Evolutionary conservation across 2,888 invertebrate genomes (phyloP), one percentile per base, ranked within the genome.

Genomic region (Drosophila lutescens): DNA sequence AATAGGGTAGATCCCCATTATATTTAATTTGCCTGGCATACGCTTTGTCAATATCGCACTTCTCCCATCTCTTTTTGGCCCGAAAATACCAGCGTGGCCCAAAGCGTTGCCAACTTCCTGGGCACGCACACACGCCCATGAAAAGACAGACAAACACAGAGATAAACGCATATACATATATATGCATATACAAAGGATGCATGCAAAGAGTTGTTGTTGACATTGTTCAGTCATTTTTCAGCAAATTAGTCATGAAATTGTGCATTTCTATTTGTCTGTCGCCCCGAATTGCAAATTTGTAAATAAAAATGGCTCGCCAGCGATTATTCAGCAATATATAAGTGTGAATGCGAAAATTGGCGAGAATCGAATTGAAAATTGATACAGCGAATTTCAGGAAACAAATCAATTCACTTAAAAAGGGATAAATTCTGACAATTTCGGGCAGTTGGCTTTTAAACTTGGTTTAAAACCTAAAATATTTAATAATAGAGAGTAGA

Each of bases 11-110:
- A 70, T 71, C 70, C 54, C 70, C 74, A 85, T 87, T 83, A 74
- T 78, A 87, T 83, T 87, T 85, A 87, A 83, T 83, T 83, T 83
- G 80, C 69, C 67, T 68, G 70, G 59, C 82, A 82, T 85, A 87
- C 72, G 86, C 88, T 83, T 82, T 87, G 82, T 87, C 87, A 83
- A 87, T 87, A 87, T 76, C 61, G 72, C 76, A 71, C 69, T 44
- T 53, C 26, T 43, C 13, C 47, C 34, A 38, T 32, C 49, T 30
- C 41, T 59, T 23, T 69, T 40, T 55, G 41, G 71, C 68, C 71
- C 67, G 17, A 77, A 59, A 85, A 80, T 83, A 77, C 70, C 83
- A 71, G 51, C 83, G 71, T 74, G 88, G 70, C 88, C 67, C 78
- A 73, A 68, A 87, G 86, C 88, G 49, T 74, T 78, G 83, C 76